phyloP scores from a whole-genome alignment of 2,888 invertebrate genomes.

The Mythimna impura region DNA sequence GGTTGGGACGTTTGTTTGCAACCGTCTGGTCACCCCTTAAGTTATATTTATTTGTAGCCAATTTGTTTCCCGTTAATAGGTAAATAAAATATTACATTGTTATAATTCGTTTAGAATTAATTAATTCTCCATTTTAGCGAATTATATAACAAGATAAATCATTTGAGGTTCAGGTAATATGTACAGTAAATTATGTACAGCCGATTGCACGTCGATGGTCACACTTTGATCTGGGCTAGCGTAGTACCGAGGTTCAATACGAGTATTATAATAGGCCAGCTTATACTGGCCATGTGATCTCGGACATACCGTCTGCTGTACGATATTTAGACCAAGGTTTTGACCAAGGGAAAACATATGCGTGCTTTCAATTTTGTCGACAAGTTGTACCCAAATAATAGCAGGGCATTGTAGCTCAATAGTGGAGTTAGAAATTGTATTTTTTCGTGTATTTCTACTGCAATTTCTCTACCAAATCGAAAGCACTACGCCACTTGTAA shows the following conservation, averaged over 20 bases:
- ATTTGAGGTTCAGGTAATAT: neutral
- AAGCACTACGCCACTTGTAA: neutral
- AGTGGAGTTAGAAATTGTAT: neutral
- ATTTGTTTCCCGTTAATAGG: slow-evolving; percentile 17
- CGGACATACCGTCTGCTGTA: neutral
- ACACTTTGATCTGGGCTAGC: neutral
- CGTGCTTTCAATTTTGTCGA: neutral
- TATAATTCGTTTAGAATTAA: slow-evolving; percentile 25
- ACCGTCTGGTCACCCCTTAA: neutral
- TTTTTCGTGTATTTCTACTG: neutral
- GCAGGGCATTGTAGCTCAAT: neutral
- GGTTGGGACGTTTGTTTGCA: too few relatives aligned
- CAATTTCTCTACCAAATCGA: neutral
- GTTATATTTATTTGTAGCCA: slow-evolving; percentile 8
- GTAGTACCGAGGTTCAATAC: neutral
- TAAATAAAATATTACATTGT: slow-evolving; percentile 21
- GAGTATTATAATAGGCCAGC: neutral
- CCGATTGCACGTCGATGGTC: neutral
- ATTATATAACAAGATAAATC: neutral
- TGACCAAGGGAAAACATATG: too few relatives aligned
- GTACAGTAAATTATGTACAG: neutral
- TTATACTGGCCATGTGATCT: neutral
- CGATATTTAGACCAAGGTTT: neutral
- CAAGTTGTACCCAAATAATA: neutral
- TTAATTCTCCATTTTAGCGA: slow-evolving; percentile 8